phyloP scores from a whole-genome alignment of 2,113 vertebrate genomes.

The Urocitellus parryii region DNA sequence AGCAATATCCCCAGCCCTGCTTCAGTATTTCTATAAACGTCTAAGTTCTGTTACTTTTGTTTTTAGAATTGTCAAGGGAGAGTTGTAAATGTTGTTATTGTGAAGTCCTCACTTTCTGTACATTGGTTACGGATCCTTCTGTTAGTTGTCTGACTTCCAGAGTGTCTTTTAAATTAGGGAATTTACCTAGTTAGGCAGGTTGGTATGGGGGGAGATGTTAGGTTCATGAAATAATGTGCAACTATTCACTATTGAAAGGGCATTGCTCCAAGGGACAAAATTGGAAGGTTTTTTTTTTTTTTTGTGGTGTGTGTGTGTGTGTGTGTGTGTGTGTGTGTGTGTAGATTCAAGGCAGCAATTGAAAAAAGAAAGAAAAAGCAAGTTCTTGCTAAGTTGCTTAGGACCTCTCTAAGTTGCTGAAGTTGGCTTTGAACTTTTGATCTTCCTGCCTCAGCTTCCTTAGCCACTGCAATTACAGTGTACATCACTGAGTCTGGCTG shows the following conservation, averaged over 20 bases:
- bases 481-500: too few species aligned
- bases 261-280: not conserved
- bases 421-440: too few species aligned
- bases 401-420: too few species aligned
- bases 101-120: not conserved
- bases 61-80: conserved; percentile 11
- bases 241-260: not conserved
- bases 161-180: not conserved
- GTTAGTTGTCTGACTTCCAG: not conserved
- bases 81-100: not conserved
- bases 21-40: not conserved
- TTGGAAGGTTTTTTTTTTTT: not conserved
- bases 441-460: too few species aligned
- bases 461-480: too few species aligned
- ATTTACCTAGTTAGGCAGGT: not conserved
- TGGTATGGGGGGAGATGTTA: not conserved
- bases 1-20: too few species aligned
- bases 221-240: not conserved
- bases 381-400: too few species aligned
- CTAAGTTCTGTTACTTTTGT: not conserved
- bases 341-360: not conserved
- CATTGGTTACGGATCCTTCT: not conserved
- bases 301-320: too few species aligned
- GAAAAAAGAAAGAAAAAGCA: conserved; percentile 5
- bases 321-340: not conserved